Evolutionary conservation across 2,113 vertebrate species (phyloP).

Genomic region (Chamaea fasciata): DNA sequence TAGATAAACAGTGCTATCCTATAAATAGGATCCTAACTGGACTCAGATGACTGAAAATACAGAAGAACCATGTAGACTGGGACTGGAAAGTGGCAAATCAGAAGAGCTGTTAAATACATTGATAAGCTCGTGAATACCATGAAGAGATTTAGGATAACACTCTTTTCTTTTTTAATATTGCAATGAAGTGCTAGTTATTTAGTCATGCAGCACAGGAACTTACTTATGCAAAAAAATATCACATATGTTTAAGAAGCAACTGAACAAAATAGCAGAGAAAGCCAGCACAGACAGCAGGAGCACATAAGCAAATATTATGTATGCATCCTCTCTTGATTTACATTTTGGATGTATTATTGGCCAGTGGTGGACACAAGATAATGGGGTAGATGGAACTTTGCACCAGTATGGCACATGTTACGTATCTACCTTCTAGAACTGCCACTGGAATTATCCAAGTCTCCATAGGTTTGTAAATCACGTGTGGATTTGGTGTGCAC

Average conservation of each 20-base stretch:
- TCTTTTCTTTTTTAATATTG: background rate
- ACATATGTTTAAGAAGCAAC: background rate
- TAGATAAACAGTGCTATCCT: background rate
- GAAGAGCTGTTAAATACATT: background rate
- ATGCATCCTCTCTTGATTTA: background rate
- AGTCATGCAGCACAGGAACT: background rate
- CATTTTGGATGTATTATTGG: background rate
- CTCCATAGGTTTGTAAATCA: background rate
- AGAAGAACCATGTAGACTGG: background rate
- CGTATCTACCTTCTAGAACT: background rate
- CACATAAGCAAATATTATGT: background rate
- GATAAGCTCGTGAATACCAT: background rate
- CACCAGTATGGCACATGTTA: background rate
- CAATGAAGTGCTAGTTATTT: background rate
- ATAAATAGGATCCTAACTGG: background rate
- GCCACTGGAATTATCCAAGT: background rate
- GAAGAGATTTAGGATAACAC: background rate
- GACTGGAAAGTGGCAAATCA: background rate
- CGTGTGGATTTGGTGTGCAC: rapidly evolving
- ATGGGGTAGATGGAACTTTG: background rate
- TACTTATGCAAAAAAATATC: background rate
- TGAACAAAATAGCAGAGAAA: background rate
- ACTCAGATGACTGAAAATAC: background rate
- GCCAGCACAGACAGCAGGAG: background rate
- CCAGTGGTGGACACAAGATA: background rate